Conservation (phyloP, 2,888 invertebrate genomes). For the Lithophane socia region DNA sequence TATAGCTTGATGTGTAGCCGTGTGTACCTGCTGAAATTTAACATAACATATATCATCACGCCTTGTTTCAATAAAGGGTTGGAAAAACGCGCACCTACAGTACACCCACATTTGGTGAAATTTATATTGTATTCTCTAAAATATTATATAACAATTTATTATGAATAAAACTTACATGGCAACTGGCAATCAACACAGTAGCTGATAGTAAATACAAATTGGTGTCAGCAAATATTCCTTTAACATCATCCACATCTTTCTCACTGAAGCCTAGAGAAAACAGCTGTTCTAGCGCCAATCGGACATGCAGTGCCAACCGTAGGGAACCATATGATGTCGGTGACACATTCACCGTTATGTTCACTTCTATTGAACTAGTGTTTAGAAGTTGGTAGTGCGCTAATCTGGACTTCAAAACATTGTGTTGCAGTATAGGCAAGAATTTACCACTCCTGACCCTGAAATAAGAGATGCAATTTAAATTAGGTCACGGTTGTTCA, state of each 20-base stretch:
- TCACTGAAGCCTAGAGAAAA: constrained; percentile 95
- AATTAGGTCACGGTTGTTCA: neutral
- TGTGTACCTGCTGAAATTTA: too few relatives aligned
- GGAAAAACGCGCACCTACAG: too few relatives aligned
- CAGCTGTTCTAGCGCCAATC: constrained; percentile 93
- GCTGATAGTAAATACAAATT: constrained; percentile 97
- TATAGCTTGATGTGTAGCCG: too few relatives aligned
- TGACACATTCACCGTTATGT: constrained; percentile 93
- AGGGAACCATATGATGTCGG: constrained; percentile 95
- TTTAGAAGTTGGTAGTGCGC: constrained; percentile 93
- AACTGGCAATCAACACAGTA: constrained; percentile 97
- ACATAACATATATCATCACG: too few relatives aligned
- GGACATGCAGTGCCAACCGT: constrained; percentile 94
- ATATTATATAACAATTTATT: neutral
- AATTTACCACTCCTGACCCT: constrained; percentile 92
- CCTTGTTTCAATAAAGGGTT: too few relatives aligned
- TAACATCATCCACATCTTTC: constrained; percentile 99
- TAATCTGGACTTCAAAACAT: constrained; percentile 95
- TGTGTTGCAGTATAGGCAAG: constrained; percentile 95
- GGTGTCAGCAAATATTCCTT: constrained; percentile 98
- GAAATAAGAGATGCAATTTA: constrained; percentile 42
- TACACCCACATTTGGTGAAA: neutral
- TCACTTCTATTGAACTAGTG: constrained; percentile 90
- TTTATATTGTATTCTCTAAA: neutral
- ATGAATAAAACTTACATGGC: constrained; percentile 94